These are phyloP conservation scores for Colostygia pectinataria DNA, from an alignment of 2,888 invertebrate species.

Conservation along the genomic window DNA sequence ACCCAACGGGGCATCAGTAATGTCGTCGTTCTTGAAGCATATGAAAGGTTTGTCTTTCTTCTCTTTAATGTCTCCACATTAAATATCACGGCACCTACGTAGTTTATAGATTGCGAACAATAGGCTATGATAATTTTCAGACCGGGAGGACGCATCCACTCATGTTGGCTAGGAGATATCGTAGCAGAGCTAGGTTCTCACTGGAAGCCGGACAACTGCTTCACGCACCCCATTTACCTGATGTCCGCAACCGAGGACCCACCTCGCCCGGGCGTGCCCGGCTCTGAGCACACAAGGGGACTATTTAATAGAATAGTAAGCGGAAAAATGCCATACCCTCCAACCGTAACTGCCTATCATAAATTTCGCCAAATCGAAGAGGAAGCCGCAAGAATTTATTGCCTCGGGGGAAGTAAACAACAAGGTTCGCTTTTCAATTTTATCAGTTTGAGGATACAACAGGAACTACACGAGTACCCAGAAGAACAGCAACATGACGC, in stretches of 20 bases:
- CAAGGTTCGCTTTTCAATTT: conserved; percentile 86
- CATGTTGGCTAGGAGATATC: conserved; percentile 89
- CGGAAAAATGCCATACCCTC: conserved; percentile 83
- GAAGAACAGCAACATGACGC: conserved; percentile 87
- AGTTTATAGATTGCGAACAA: not conserved
- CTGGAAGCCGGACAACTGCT: conserved; percentile 82
- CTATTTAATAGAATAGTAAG: conserved; percentile 85
- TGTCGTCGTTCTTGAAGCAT: conserved; percentile 88
- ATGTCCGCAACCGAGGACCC: conserved; percentile 85
- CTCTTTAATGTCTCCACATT: not conserved
- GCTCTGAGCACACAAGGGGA: conserved; percentile 77
- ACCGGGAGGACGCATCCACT: conserved; percentile 90
- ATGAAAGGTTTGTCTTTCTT: conserved; percentile 82
- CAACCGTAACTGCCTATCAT: conserved; percentile 84
- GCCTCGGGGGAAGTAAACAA: conserved; percentile 82
- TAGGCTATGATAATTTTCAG: conserved; percentile 62
- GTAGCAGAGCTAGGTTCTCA: conserved; percentile 90
- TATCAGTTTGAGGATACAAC: conserved; percentile 85
- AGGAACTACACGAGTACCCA: conserved; percentile 86
- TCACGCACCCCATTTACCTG: conserved; percentile 83
- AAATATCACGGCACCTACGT: not conserved
- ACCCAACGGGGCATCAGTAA: conserved; percentile 87
- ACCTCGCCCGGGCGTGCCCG: conserved; percentile 79
- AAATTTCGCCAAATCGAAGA: conserved; percentile 86
- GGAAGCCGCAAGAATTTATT: conserved; percentile 85